These are phyloP conservation scores for Noctua pronuba DNA, from an alignment of 2,888 invertebrate genomes.

Conservation along the genomic window DNA sequence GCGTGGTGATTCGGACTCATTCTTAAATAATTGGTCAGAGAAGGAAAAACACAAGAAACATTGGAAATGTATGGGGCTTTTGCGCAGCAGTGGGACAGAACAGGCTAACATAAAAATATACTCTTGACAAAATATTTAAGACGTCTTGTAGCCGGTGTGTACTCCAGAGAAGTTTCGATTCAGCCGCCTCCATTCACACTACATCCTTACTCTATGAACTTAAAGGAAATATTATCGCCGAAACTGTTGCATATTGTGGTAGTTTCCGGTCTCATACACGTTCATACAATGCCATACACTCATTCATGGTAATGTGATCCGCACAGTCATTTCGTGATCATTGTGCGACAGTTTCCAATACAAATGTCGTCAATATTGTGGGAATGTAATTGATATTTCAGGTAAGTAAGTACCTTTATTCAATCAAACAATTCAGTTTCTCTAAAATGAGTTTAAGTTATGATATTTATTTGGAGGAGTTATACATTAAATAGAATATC, in stretches of 20 bases:
- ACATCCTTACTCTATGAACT: constrained; percentile 1
- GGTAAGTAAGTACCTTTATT: constrained; percentile 19
- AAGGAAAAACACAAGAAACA: not conserved
- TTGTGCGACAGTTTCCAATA: constrained; percentile 24
- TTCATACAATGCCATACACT: constrained; percentile 28
- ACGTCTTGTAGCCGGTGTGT: not conserved
- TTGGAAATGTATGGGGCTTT: not conserved
- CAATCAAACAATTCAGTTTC: not conserved
- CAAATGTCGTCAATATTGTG: constrained; percentile 32
- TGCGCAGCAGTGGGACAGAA: not conserved
- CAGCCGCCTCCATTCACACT: constrained; percentile 2
- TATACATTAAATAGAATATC: not conserved
- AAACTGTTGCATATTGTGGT: constrained; percentile 51
- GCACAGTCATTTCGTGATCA: constrained; percentile 41
- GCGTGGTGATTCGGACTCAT: not conserved
- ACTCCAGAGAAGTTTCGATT: not conserved
- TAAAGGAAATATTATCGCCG: constrained; percentile 32
- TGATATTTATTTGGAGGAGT: not conserved
- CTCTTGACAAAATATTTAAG: not conserved
- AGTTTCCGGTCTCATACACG: constrained; percentile 52
- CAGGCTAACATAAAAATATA: not conserved
- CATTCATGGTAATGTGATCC: constrained; percentile 47
- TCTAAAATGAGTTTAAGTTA: not conserved
- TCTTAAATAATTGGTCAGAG: not conserved
- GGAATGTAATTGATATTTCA: constrained; percentile 55